Evolutionary conservation across 2,113 vertebrate species (phyloP).

Genomic region (Microcebus tavaratra): DNA sequence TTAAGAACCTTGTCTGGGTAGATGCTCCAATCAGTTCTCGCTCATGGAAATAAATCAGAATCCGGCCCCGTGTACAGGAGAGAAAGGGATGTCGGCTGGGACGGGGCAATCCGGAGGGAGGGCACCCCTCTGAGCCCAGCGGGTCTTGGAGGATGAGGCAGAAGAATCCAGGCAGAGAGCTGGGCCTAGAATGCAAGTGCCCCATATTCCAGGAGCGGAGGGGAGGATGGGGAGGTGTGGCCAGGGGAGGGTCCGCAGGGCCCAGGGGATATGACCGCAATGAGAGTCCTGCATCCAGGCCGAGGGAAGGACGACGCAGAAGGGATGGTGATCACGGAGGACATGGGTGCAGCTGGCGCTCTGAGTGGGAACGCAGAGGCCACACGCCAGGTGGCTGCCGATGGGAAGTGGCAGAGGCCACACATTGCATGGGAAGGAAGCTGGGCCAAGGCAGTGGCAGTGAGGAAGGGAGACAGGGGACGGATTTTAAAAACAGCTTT

Average conservation of each 20-base stretch:
- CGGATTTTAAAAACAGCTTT: not conserved
- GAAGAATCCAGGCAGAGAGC: not conserved
- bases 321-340: rapidly evolving
- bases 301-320: not conserved
- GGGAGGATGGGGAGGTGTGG: not conserved
- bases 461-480: not conserved
- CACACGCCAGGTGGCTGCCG: rapidly evolving
- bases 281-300: rapidly evolving
- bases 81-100: not conserved
- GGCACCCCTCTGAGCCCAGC: too few relatives aligned
- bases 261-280: not conserved
- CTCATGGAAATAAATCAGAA: not conserved
- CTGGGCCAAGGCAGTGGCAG: not conserved
- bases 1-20: not conserved
- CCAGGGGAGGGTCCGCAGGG: too few relatives aligned
- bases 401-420: not conserved
- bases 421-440: rapidly evolving
- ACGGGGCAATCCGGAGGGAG: not conserved
- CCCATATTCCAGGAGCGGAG: not conserved
- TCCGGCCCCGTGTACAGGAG: not conserved
- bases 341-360: not conserved
- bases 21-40: not conserved
- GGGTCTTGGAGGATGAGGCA: not conserved
- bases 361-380: not conserved
- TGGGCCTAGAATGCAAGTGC: not conserved